These are phyloP conservation scores for Melanotaenia pygmaea DNA, from an alignment of 2,797 vertebrate species.

Conservation along the genomic window DNA sequence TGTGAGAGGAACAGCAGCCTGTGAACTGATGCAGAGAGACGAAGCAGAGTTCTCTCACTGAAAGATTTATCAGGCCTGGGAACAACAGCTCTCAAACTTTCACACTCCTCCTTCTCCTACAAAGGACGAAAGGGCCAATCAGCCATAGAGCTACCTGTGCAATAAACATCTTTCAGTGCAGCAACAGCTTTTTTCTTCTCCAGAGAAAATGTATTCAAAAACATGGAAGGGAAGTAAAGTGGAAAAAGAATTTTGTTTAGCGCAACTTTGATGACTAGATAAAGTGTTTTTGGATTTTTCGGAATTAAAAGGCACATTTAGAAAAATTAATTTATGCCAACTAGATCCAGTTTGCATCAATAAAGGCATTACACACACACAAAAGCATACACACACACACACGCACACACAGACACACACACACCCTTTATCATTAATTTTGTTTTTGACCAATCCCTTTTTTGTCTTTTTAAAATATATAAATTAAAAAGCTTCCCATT, in stretches of 20 bases:
- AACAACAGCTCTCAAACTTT: conserved; percentile 63
- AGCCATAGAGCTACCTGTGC: conserved; percentile 32
- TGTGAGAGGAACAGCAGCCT: conserved; percentile 35
- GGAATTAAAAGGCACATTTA: too few relatives aligned
- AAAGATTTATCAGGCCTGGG: conserved; percentile 76
- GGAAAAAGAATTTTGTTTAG: conserved; percentile 10
- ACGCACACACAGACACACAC: too few relatives aligned
- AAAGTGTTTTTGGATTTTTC: too few relatives aligned
- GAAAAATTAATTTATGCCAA: too few relatives aligned
- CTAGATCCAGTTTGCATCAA: too few relatives aligned
- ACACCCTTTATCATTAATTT: too few relatives aligned
- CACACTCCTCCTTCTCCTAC: conserved; percentile 40
- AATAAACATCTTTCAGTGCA: conserved; percentile 58
- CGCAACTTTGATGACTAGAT: neutral
- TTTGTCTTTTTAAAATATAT: too few relatives aligned
- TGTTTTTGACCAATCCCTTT: too few relatives aligned
- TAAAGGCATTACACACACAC: too few relatives aligned
- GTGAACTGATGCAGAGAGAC: conserved; percentile 77
- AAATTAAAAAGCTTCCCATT: too few relatives aligned
- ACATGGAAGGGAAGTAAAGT: neutral
- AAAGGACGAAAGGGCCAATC: conserved; percentile 40
- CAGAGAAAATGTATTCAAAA: neutral
- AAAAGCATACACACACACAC: too few relatives aligned
- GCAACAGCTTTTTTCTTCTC: conserved; percentile 15
- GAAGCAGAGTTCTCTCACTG: conserved; percentile 59